These are phyloP conservation scores for Nannoperca australis DNA, from an alignment of 2,797 vertebrate species.

Conservation along the genomic window DNA sequence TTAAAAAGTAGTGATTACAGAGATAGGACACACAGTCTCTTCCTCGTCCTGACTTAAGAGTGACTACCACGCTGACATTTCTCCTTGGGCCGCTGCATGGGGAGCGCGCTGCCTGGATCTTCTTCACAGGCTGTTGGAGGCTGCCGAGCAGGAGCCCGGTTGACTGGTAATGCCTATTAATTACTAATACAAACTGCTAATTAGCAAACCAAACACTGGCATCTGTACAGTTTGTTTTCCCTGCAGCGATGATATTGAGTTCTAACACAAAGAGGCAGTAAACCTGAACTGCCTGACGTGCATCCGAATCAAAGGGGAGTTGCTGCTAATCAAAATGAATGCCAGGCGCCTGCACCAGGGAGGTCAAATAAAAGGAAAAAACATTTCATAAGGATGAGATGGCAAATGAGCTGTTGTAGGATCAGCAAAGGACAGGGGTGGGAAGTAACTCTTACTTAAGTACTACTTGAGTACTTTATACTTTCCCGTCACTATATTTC, in stretches of 20 bases:
- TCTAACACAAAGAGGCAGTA: conserved; percentile 77
- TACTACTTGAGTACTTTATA: not conserved
- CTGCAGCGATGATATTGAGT: conserved; percentile 78
- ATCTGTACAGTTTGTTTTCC: conserved; percentile 81
- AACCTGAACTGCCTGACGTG: conserved; percentile 72
- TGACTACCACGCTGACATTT: conserved; percentile 47
- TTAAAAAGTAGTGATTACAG: conserved; percentile 20
- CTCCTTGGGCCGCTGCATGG: conserved; percentile 62
- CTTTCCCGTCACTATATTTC: not conserved
- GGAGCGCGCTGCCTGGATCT: conserved; percentile 71
- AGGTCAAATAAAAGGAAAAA: conserved; percentile 53
- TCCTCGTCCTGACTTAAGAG: conserved; percentile 38
- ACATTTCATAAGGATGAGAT: conserved; percentile 29
- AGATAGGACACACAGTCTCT: conserved; percentile 23
- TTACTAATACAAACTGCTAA: conserved; percentile 86
- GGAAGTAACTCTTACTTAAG: not conserved
- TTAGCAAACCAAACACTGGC: conserved; percentile 85
- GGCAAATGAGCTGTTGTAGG: conserved; percentile 8
- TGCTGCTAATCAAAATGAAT: conserved; percentile 49
- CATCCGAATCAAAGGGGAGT: conserved; percentile 65
- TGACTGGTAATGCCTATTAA: conserved; percentile 85
- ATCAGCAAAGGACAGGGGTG: conserved; percentile 16
- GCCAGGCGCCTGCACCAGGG: conserved; percentile 46
- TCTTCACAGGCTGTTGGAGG: conserved; percentile 76
- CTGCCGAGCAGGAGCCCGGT: conserved; percentile 74